These are phyloP conservation scores for Tenthredo distinguenda DNA, from an alignment of 2,888 invertebrate species.

Conservation along the genomic window DNA sequence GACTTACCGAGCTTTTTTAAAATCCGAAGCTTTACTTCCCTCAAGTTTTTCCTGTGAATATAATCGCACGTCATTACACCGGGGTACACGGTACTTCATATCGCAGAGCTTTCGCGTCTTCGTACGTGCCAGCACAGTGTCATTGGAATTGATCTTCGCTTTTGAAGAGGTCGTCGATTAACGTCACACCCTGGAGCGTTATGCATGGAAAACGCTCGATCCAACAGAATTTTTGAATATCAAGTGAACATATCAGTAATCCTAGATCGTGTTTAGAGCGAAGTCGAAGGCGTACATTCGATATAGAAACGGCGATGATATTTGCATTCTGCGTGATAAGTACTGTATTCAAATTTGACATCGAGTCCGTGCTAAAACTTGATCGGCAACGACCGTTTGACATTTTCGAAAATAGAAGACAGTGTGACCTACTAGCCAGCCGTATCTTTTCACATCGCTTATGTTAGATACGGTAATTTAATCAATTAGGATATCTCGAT, in stretches of 20 bases:
- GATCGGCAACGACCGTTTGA: not conserved
- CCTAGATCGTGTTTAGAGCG: not conserved
- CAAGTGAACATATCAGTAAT: not conserved
- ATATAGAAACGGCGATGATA: not conserved
- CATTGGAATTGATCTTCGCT: not conserved
- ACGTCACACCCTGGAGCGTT: not conserved
- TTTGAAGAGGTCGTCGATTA: not conserved
- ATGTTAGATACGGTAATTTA: not conserved
- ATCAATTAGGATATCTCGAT: not conserved
- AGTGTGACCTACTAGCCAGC: not conserved
- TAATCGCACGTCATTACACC: no score
- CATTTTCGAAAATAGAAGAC: constrained; percentile 24
- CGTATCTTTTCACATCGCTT: not conserved
- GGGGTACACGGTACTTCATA: no score
- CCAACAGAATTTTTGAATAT: not conserved
- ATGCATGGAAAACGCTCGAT: not conserved
- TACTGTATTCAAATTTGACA: not conserved
- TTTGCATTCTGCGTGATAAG: not conserved
- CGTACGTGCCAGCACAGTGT: not conserved
- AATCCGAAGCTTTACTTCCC: no score
- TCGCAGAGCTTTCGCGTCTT: no score
- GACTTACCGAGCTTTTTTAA: not conserved
- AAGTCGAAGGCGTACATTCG: not conserved
- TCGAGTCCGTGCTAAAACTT: not conserved
- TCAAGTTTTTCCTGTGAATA: no score